Evolutionary conservation across 2,888 invertebrate genomes (phyloP).

Genomic region (Congeria kusceri): DNA sequence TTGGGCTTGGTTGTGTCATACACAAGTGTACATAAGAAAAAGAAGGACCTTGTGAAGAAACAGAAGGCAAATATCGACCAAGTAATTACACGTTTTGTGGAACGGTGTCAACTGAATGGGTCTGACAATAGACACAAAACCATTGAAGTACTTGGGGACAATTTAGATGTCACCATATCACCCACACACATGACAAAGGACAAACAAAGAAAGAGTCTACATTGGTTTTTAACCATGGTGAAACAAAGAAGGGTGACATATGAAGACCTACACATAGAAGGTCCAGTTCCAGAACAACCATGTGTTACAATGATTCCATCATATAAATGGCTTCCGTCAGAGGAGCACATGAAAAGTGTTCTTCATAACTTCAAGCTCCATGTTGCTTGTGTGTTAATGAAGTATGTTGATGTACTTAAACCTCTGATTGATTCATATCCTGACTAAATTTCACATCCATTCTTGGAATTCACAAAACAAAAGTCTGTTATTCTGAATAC

Average conservation of each 20-base stretch:
- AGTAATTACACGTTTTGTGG: conserved; percentile 5
- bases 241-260: conserved; percentile 31
- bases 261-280: conserved; percentile 3
- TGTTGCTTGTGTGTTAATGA: conserved; percentile 3
- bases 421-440: conserved; percentile 11
- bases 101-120: no score
- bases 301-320: background rate
- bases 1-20: conserved; percentile 24
- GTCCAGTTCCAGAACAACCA: background rate
- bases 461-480: conserved; percentile 37
- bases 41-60: conserved; percentile 26
- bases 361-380: conserved; percentile 24
- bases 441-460: conserved; percentile 35
- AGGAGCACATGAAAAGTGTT: background rate
- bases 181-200: conserved; percentile 32
- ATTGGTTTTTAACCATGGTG: conserved; percentile 37
- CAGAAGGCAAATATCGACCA: conserved; percentile 17
- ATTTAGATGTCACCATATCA: conserved; percentile 33
- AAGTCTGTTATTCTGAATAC: conserved; percentile 38
- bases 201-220: conserved; percentile 32
- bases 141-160: conserved; percentile 40
- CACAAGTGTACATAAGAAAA: conserved; percentile 31
- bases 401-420: no score
- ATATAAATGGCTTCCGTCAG: conserved; percentile 13
- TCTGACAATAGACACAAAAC: no score